Conservation (phyloP, 2,113 vertebrate genomes). For the Mastomys natalensis region DNA sequence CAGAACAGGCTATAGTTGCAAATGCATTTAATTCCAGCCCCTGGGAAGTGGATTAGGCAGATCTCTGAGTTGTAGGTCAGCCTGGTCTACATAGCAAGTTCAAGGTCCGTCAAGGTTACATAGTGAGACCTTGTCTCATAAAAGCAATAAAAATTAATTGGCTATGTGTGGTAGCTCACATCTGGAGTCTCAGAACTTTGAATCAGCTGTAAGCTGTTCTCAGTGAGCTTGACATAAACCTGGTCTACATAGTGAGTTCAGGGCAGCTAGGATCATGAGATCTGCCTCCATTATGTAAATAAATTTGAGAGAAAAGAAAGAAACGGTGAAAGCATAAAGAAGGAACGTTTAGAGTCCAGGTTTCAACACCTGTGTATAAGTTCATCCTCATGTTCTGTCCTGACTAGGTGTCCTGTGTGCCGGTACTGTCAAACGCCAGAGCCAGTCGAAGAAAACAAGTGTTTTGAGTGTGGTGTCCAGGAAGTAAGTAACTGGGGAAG, state of each 20-base stretch:
- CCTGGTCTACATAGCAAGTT: neutral
- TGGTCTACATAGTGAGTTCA: neutral
- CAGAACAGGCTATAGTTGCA: neutral
- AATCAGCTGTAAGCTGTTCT: neutral
- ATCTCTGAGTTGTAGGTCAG: neutral
- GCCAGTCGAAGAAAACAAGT: constrained; percentile 98
- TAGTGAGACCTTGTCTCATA: neutral
- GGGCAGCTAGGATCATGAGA: neutral
- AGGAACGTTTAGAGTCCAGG: neutral
- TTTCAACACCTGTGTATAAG: constrained; percentile 42
- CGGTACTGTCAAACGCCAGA: constrained; percentile 98
- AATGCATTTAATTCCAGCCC: neutral
- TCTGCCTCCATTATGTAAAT: neutral
- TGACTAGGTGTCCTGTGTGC: constrained; percentile 96
- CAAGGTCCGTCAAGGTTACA: neutral
- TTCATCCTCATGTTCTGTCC: constrained; percentile 38
- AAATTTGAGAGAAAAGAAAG: neutral
- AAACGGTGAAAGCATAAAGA: neutral
- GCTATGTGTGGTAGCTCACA: neutral
- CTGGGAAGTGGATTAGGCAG: too few relatives aligned
- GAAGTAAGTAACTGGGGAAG: constrained; percentile 92
- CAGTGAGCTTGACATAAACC: neutral
- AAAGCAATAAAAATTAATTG: neutral
- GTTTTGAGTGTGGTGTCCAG: constrained; percentile 98
- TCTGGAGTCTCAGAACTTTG: neutral